Conservation (phyloP, 2,113 vertebrate genomes). For the Dicerorhinus sumatrensis region DNA sequence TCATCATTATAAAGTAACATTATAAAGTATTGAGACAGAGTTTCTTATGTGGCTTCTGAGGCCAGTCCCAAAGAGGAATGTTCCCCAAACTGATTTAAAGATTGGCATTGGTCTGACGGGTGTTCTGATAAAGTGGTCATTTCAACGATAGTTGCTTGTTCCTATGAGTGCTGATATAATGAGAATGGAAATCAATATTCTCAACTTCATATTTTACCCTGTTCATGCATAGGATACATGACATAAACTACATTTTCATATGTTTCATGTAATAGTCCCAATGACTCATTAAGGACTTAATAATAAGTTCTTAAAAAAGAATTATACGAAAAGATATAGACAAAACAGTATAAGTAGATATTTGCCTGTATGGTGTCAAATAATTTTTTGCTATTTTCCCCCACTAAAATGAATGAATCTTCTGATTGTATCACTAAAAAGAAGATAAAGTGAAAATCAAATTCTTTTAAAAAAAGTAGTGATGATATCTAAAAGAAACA, state of each 20-base stretch:
- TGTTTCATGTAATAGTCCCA: background rate
- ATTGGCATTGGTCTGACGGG: background rate
- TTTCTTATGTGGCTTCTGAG: background rate
- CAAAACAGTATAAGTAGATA: background rate
- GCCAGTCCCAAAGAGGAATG: background rate
- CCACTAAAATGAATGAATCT: background rate
- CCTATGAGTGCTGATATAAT: background rate
- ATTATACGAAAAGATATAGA: background rate
- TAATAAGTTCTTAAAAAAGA: background rate
- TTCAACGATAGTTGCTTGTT: background rate
- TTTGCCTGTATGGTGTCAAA: background rate
- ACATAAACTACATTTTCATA: background rate
- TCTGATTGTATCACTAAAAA: background rate
- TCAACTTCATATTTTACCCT: background rate
- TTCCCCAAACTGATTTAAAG: background rate
- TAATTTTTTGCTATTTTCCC: background rate
- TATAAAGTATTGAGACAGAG: background rate
- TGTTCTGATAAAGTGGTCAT: conserved; percentile 8
- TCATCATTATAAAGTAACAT: background rate
- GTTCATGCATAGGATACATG: background rate
- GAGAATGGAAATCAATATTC: background rate
- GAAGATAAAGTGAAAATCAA: background rate
- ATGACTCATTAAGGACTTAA: background rate
- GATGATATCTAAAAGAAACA: background rate
- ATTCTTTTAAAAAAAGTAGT: conserved; percentile 4